These are phyloP conservation scores for Aethes cnicana DNA, from an alignment of 2,888 invertebrate species.

Conservation along the genomic window DNA sequence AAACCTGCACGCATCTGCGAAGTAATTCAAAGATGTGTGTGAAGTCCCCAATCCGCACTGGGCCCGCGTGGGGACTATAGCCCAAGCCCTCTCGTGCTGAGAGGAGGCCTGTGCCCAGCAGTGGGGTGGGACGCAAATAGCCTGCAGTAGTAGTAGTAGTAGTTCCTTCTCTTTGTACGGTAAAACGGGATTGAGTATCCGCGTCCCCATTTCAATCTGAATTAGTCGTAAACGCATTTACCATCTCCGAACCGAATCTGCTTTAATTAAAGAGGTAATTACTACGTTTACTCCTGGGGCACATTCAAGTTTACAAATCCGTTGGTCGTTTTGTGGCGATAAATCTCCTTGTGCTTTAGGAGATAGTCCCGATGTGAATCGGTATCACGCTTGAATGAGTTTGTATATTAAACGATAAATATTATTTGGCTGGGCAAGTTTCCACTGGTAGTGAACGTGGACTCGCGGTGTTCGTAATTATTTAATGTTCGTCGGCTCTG, in stretches of 20 bases:
- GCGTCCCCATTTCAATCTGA: slow-evolving; percentile 8
- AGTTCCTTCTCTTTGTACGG: too few relatives aligned
- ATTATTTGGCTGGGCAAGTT: slow-evolving; percentile 55
- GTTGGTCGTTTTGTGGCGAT: too few relatives aligned
- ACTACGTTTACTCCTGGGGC: neutral
- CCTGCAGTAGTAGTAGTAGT: too few relatives aligned
- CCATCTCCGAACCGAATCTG: slow-evolving; percentile 19
- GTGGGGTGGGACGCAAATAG: too few relatives aligned
- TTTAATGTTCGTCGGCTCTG: slow-evolving; percentile 46
- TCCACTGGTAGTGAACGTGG: slow-evolving; percentile 54
- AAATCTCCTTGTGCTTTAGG: too few relatives aligned
- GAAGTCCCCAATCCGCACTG: too few relatives aligned
- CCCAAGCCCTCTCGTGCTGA: too few relatives aligned
- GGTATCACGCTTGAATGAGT: slow-evolving; percentile 7
- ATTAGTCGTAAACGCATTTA: slow-evolving; percentile 16
- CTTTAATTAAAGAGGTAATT: slow-evolving; percentile 27
- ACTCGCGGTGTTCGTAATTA: slow-evolving; percentile 48
- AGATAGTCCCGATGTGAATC: neutral
- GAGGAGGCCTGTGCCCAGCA: too few relatives aligned
- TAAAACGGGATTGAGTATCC: slow-evolving; percentile 8
- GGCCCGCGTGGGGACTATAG: too few relatives aligned
- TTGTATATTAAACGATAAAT: slow-evolving; percentile 41
- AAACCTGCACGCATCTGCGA: too few relatives aligned
- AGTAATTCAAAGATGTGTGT: too few relatives aligned
- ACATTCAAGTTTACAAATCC: slow-evolving; percentile 4